Evolutionary conservation across 2,888 invertebrate genomes (phyloP).

Genomic region (Himalopsyche japonica): DNA sequence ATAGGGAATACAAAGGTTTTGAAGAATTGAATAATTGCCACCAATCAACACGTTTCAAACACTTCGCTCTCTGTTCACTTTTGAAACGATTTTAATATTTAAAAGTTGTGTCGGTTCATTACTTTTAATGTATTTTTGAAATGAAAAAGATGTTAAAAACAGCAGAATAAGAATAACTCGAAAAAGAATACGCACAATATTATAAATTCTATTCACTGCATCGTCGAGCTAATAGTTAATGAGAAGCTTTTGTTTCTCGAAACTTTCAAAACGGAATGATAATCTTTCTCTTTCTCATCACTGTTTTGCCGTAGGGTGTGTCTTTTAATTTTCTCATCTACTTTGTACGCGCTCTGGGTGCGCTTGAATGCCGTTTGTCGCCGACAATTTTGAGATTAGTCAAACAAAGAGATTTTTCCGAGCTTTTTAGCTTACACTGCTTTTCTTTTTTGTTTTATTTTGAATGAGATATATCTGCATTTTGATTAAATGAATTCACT

Average conservation of each 20-base stretch:
- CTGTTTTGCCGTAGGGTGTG: background rate
- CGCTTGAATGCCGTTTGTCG: background rate
- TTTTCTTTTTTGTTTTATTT: background rate
- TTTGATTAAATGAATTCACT: background rate
- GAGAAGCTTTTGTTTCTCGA: background rate
- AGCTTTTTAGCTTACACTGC: background rate
- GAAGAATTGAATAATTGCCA: too few relatives aligned
- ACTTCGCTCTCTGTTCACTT: too few relatives aligned
- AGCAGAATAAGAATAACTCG: background rate
- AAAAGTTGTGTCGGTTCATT: too few relatives aligned
- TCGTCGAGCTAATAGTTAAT: background rate
- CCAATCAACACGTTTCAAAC: too few relatives aligned
- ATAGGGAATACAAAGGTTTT: too few relatives aligned
- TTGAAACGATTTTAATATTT: too few relatives aligned
- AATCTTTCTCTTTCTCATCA: background rate
- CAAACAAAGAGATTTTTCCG: background rate
- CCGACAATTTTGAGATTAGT: background rate
- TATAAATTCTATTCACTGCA: background rate
- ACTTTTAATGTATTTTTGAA: too few relatives aligned
- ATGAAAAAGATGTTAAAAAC: background rate
- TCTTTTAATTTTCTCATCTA: background rate
- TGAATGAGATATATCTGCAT: background rate
- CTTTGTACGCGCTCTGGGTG: background rate
- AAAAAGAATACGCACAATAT: background rate
- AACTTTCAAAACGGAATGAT: background rate